Evolutionary conservation across 2,888 invertebrate species (phyloP), one percentile per base, ranked within the genome.

Genomic region (Drosophila rellima): DNA sequence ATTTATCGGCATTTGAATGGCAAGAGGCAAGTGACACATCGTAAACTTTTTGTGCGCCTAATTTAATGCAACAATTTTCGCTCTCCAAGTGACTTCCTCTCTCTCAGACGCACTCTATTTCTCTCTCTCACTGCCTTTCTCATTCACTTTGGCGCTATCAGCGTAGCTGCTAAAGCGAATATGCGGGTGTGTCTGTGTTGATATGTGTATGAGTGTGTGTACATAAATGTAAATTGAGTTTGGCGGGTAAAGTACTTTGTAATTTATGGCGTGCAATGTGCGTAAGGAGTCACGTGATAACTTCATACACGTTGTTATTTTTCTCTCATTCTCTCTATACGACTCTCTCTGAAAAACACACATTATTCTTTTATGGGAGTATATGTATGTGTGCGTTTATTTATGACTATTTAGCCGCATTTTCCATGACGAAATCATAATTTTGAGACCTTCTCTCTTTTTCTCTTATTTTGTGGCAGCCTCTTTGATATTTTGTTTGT

Each of bases 211-310:
- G 48, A 39, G 59, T 47, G 44, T 59, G 52, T 60, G 63, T 73
- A 52, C 51, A 48, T 79, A 65, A 81, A 81, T 81, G 81, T 81
- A 81, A 81, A 81, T 81, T 81, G 81, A 79, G 81, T 81, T 81
- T 81, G 83, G 86, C 86, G 81, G 71, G 71, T 74, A 88, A 88
- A 85, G 85, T 88, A 85, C 85, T 85, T 88, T 80, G 85, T 88
- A 85, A 85, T 88, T 85, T 85, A 85, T 85, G 88, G 79, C 81
- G 74, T 81, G 86, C 88, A 85, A 88, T 85, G 85, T 82, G 85
- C 83, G 85, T 85, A 82, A 79, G 88, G 61, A 85, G 85, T 85
- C 88, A 88, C 83, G 83, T 88, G 85, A 85, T 85, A 88, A 82
- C 83, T 83, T 83, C 74, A 83, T 1, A 29, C 17, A 5, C 35